Evolutionary conservation across 2,113 vertebrate genomes (phyloP), one percentile per base, ranked within the genome.

Genomic region (Rostratula benghalensis): DNA sequence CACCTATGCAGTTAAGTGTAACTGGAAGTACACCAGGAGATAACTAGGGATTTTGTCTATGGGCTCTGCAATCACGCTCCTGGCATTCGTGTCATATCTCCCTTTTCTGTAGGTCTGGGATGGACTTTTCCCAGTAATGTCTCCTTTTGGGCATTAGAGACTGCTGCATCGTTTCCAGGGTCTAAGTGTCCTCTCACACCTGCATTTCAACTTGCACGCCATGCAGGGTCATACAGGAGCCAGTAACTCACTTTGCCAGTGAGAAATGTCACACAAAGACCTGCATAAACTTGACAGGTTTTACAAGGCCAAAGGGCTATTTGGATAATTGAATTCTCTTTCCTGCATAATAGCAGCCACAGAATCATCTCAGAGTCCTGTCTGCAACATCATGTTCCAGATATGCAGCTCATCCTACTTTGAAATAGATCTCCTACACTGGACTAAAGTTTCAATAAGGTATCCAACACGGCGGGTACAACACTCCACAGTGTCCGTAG

Each of bases 261-360:
- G 88, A 90, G 94, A 89, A 94, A 90, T 64, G 37, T 78, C 83
- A 89, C 76, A 75, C 1, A 7, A 7, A 85, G 60, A 79, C 92
- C 53, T 46, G 57, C 80, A 92, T 89, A 94, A 95, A 92, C 68
- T 65, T 0, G 0, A 57, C 8, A 87, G 83, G 25, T 89, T 96
- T 93, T 93, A 94, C 57, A 69, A 89, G 94, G 73, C 77, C 65
- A 89, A 95, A 69, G 56, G 45, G 67, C 65, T 84, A 10, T 71
- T 91, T 48, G 45, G 83, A 71, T 93, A 95, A 95, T 73, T 91
- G 73, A 96, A 93, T 96, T 93, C 92, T 81, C 80, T 46, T 92
- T 90, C 83, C 88, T 84, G 86, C 73, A 48, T 88, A 93, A 93
- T 33, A 70, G 45, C 48, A 83, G 77, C 39, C 61, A 76, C 74